Conservation (phyloP, 92 coral and sea anemone genomes). For the Hydrozoanthus gracilis region DNA sequence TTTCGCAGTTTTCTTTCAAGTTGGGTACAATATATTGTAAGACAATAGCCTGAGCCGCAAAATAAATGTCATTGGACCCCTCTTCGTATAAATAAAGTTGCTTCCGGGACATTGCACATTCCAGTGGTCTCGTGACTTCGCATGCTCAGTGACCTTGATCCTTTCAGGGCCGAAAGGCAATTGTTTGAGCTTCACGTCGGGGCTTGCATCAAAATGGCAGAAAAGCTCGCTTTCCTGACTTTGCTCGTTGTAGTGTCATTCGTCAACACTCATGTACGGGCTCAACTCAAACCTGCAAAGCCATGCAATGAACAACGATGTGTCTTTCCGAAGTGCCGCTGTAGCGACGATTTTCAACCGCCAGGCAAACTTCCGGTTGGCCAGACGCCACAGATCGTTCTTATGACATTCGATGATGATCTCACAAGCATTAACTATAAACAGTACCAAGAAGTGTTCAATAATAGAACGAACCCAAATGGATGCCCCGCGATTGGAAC, state of each 20-base stretch:
- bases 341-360: constrained; percentile 76
- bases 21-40: too few species aligned
- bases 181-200: background rate
- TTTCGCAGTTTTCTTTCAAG: too few species aligned
- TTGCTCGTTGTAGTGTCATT: background rate
- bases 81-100: too few species aligned
- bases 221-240: background rate
- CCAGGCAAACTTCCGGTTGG: constrained; percentile 66
- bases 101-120: too few species aligned
- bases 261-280: background rate
- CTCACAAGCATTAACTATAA: constrained; percentile 49
- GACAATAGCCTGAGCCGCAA: too few species aligned
- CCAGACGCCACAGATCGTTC: constrained; percentile 75
- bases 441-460: constrained; percentile 71
- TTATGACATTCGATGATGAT: constrained; percentile 84
- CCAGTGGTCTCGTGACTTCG: background rate
- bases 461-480: constrained; percentile 71
- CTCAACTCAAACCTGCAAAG: constrained; percentile 62
- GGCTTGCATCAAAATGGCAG: background rate
- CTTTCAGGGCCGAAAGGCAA: background rate
- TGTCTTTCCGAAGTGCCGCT: constrained; percentile 73
- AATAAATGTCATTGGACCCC: too few species aligned
- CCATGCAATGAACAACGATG: constrained; percentile 76
- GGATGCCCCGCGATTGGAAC: constrained; percentile 80
- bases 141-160: background rate